Evolutionary conservation across 1,140 invertebrate species (phyloP).

Genomic region (Panagrolaimus sp.): DNA sequence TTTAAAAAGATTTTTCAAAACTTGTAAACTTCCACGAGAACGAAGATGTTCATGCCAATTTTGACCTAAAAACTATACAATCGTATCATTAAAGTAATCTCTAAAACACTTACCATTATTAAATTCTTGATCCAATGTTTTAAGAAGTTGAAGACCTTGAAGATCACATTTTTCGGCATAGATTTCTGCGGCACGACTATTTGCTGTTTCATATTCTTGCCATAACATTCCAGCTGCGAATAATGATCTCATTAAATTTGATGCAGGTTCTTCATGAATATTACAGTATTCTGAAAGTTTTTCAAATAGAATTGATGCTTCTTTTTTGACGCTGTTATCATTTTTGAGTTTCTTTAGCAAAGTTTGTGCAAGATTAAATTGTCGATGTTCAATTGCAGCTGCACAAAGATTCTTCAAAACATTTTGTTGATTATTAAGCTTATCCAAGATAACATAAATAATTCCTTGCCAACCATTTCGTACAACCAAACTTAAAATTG

Average conservation of each 20-base stretch:
- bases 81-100: too few species aligned
- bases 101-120: too few species aligned
- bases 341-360: neutral
- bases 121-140: neutral
- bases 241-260: neutral
- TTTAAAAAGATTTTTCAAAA: neutral
- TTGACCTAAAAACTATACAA: too few species aligned
- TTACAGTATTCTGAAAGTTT: too few species aligned
- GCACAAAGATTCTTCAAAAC: neutral
- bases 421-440: neutral
- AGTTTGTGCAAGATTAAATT: neutral
- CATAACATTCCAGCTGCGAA: neutral
- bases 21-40: neutral
- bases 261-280: neutral
- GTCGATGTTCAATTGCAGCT: neutral
- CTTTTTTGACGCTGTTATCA: neutral
- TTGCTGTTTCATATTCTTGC: neutral
- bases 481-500: neutral
- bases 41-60: neutral
- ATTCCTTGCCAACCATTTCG: constrained; percentile 2
- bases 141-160: neutral
- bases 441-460: neutral
- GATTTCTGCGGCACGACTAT: neutral
- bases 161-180: neutral
- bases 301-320: neutral